Percentiles rank a stretch among this genome's conserved stretches.
phyloP scores from a whole-genome alignment of 2,888 invertebrate genomes.

The Tortricodes alternella region DNA sequence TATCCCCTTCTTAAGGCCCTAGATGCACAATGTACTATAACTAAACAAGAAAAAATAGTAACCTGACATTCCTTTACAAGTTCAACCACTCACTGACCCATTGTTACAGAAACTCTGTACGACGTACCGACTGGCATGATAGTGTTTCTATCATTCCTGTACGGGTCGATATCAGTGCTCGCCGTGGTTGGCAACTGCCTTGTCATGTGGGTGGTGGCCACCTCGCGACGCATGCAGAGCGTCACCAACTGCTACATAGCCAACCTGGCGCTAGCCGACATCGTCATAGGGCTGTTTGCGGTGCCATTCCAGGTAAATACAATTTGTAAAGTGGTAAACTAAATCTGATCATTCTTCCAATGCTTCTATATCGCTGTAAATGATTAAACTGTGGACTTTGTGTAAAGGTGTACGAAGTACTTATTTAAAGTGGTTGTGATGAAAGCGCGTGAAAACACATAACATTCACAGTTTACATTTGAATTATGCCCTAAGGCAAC shows the following conservation, averaged over 20 bases:
- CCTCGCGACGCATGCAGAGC: conserved; percentile 89
- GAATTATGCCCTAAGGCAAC: too few species aligned
- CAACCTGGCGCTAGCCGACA: conserved; percentile 92
- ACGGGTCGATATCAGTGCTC: conserved; percentile 91
- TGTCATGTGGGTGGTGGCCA: conserved; percentile 93
- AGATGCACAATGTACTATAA: too few species aligned
- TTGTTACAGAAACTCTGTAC: conserved; percentile 83
- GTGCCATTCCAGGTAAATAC: conserved; percentile 87
- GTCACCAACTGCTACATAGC: conserved; percentile 94
- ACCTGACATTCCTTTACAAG: too few species aligned
- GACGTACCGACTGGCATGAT: conserved; percentile 89
- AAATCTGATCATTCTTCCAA: background rate
- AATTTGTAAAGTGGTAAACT: background rate
- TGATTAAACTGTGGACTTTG: too few species aligned
- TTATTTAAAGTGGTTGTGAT: too few species aligned
- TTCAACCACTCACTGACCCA: too few species aligned
- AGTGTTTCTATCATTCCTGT: conserved; percentile 88
- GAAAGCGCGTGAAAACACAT: too few species aligned
- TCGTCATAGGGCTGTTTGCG: conserved; percentile 92
- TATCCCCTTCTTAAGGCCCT: too few species aligned
- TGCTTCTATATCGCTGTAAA: too few species aligned
- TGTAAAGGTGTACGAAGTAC: too few species aligned
- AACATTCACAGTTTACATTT: too few species aligned
- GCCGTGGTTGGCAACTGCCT: conserved; percentile 92
- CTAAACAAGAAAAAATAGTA: too few species aligned